Base-by-base conservation (phyloP, 1,140 invertebrate genomes). In the Onthophagus taurus region DNA sequence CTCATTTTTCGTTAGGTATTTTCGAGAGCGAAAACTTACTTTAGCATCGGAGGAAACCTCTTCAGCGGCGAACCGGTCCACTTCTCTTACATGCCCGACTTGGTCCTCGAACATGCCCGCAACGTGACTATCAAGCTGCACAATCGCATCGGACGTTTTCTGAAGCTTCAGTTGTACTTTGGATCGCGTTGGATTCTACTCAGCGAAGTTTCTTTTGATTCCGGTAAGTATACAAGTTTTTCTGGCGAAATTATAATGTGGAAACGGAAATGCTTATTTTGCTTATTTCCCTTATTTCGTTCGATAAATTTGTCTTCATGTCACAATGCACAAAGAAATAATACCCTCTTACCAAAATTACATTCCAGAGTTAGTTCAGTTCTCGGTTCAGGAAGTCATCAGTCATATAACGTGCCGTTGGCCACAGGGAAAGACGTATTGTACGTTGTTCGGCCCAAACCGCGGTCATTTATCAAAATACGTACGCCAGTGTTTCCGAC, bases 121-220 rank as follows among this genome's bases (percentile, higher is more conserved):
- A 81, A 88, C 57, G 83, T 93, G 47, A 81, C 81, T 51, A 83
- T 94, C 54, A 81, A 81, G 56, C 72, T 93, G 31, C 79, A 86
- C 56, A 76, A 88, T 56, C 72, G 81, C 21, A 69, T 87, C 16
- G 89, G 81, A 34, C 71, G 75, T 44, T 87, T 76, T 61, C 65
- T 91, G 21, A 83, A 84, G 60, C 65, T 91, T 30, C 81, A 87
- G 56, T 72, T 93, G 18, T 87, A 81, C 66, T 93, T 92, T 60
- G 83, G 84, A 34, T 72, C 81, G 4, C 72, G 77, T 48, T 93
- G 88, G 88, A 82, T 94, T 51, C 77, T 93, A 70, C 75, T 94
- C 49, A 89, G 86, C 58, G 89, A 93, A 67, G 76, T 92, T 37
- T 75, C 76, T 42, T 87, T 87, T 55, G 78, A 83, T 58, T 85